A percentile compares a stretch with the other conserved stretches of the same genome.
phyloP scores from a whole-genome alignment of 2,888 invertebrate species.

The Caradrina kadenii region DNA sequence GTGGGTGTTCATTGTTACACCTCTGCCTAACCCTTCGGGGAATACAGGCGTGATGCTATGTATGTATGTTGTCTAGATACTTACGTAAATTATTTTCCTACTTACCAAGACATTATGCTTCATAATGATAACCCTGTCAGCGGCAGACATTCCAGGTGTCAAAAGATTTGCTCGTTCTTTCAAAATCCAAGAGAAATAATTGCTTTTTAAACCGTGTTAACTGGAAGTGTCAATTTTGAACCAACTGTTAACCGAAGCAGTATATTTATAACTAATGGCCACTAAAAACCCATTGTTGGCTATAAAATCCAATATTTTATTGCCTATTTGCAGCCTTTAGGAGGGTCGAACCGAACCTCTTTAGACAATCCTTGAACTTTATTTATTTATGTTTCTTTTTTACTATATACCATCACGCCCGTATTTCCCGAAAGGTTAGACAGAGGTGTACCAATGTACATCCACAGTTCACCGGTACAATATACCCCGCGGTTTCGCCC shows the following conservation, averaged over 20 bases:
- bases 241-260: constrained; percentile 29
- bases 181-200: constrained; percentile 4
- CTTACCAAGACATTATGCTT: background rate
- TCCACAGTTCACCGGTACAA: too few relatives aligned
- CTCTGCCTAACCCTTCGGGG: too few relatives aligned
- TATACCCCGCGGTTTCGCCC: too few relatives aligned
- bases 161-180: constrained; percentile 8
- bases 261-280: constrained; percentile 46
- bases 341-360: constrained; percentile 19
- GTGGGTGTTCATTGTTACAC: too few relatives aligned
- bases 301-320: constrained; percentile 55
- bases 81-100: background rate
- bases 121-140: constrained; percentile 2
- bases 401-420: too few relatives aligned
- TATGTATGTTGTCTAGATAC: background rate
- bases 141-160: background rate
- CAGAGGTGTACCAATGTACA: too few relatives aligned
- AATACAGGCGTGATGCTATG: too few relatives aligned
- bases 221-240: constrained; percentile 44
- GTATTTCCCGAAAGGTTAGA: too few relatives aligned
- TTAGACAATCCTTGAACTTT: constrained; percentile 28
- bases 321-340: constrained; percentile 32
- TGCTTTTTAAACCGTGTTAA: constrained; percentile 9
- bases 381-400: background rate
- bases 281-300: constrained; percentile 38